These are phyloP conservation scores for Saccopteryx bilineata DNA, from an alignment of 2,113 vertebrate species.

Conservation along the genomic window DNA sequence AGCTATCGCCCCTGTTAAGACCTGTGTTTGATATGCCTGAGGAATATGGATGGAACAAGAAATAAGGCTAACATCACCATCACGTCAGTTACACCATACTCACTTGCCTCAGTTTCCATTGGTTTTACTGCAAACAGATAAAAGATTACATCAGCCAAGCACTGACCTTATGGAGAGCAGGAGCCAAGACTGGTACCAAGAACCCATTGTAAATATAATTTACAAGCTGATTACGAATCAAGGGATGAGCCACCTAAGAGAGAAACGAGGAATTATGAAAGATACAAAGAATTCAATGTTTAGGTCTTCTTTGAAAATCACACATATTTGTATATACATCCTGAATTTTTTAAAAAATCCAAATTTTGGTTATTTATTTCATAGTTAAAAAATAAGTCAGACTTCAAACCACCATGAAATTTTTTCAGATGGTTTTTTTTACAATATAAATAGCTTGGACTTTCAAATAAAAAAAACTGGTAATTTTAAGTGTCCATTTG, in stretches of 20 bases:
- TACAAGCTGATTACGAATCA: constrained; percentile 96
- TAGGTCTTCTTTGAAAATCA: constrained; percentile 23
- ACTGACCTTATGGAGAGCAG: constrained; percentile 97
- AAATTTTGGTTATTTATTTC: not conserved
- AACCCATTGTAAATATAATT: constrained; percentile 99
- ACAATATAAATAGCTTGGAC: not conserved
- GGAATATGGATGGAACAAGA: not conserved
- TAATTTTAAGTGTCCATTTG: constrained; percentile 29
- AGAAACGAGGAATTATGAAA: constrained; percentile 18
- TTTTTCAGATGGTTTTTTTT: constrained; percentile 38
- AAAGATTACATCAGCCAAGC: not conserved
- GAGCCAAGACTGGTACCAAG: constrained; percentile 96
- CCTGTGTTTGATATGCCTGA: not conserved
- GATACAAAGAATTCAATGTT: not conserved
- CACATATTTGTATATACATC: not conserved
- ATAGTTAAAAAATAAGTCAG: not conserved
- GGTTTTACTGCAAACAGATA: not conserved
- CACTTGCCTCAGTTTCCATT: not conserved
- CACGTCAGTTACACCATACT: not conserved
- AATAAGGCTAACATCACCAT: not conserved
- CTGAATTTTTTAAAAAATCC: constrained; percentile 36
- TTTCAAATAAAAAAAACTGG: not conserved
- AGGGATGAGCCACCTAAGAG: constrained; percentile 94
- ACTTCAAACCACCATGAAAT: not conserved
- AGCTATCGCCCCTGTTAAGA: not conserved